phyloP scores from a whole-genome alignment of 2,888 invertebrate genomes.

The Stomorhina lunata region DNA sequence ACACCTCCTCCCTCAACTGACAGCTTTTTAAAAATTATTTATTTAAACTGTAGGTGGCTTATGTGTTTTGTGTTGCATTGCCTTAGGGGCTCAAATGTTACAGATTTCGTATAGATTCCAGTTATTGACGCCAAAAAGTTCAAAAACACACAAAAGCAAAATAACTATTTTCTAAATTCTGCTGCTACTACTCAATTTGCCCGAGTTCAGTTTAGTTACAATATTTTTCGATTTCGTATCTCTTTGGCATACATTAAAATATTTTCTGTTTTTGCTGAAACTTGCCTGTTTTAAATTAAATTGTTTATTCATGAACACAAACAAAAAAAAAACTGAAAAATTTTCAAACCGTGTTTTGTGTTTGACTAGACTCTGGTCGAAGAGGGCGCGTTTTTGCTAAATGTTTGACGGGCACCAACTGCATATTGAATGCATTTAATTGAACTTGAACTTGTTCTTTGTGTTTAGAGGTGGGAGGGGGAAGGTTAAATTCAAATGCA shows the following conservation, averaged over 20 bases:
- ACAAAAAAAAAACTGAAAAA: too few species aligned
- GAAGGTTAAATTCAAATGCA: too few species aligned
- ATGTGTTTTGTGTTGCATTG: constrained; percentile 51
- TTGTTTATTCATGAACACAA: constrained; percentile 64
- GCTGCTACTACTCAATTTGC: constrained; percentile 31
- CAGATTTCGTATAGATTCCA: constrained; percentile 35
- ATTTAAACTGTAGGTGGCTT: constrained; percentile 38
- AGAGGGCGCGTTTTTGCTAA: neutral
- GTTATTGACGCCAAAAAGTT: constrained; percentile 50
- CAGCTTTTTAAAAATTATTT: neutral
- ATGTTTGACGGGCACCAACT: constrained; percentile 21
- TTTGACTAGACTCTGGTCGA: neutral
- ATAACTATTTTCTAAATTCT: neutral
- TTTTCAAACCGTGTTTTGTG: constrained; percentile 38
- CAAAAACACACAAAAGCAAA: neutral
- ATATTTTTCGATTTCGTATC: constrained; percentile 34
- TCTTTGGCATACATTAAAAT: constrained; percentile 47
- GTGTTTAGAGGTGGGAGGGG: neutral
- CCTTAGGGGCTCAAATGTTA: constrained; percentile 33
- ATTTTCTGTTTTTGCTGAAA: neutral
- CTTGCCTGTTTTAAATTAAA: constrained; percentile 59
- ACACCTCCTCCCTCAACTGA: neutral
- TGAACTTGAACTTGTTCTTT: constrained; percentile 61
- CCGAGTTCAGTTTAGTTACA: constrained; percentile 24
- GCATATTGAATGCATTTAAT: constrained; percentile 47